These are phyloP conservation scores for Gallinago stenura DNA, from an alignment of 2,797 vertebrate genomes.

Conservation along the genomic window DNA sequence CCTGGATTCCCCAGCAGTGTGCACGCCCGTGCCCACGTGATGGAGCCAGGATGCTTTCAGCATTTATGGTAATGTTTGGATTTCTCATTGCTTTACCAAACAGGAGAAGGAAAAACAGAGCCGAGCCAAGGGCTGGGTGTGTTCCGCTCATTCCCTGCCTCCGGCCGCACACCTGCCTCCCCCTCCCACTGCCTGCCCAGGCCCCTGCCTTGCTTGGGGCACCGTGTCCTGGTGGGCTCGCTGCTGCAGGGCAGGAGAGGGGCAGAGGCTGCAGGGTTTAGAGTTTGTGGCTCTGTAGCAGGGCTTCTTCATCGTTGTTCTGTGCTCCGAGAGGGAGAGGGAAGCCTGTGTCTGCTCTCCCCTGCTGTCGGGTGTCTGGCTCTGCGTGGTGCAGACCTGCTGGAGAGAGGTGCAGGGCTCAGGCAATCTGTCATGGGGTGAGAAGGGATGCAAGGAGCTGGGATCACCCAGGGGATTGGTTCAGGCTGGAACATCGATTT, in stretches of 20 bases:
- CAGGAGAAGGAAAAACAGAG: not conserved
- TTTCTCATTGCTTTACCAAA: not conserved
- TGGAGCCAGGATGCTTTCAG: constrained; percentile 52
- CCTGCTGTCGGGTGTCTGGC: not conserved
- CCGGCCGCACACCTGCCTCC: not conserved
- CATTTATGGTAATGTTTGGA: constrained; percentile 83
- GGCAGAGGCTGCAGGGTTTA: not conserved
- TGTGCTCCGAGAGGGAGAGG: not conserved
- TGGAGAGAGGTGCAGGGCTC: not conserved
- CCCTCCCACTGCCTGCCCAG: not conserved
- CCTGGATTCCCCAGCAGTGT: not conserved
- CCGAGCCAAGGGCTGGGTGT: not conserved
- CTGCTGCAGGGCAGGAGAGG: rapidly evolving
- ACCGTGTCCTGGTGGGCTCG: rapidly evolving
- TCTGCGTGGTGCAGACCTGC: not conserved
- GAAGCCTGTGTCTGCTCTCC: not conserved
- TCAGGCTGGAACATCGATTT: rapidly evolving
- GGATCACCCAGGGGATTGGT: rapidly evolving
- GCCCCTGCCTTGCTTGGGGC: rapidly evolving
- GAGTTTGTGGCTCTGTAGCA: rapidly evolving
- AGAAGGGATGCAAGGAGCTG: not conserved
- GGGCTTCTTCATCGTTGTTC: not conserved
- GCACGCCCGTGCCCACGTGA: not conserved
- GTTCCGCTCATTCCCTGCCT: not conserved
- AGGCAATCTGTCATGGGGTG: rapidly evolving